phyloP scores from a whole-genome alignment of 2,797 vertebrate species.

The Chromis chromis region DNA sequence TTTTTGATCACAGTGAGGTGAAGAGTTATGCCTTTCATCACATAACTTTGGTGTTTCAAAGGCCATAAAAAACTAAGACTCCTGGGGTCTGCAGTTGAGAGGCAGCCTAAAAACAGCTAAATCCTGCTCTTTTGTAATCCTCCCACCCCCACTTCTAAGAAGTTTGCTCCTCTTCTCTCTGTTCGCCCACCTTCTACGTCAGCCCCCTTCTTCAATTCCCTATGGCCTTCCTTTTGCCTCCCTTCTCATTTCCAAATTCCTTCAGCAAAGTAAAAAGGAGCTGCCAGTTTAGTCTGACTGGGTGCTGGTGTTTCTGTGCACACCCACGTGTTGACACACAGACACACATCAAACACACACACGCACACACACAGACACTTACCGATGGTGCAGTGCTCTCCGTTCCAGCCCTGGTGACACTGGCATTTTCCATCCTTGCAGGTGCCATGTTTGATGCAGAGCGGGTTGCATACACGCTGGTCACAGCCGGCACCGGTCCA shows the following conservation, averaged over 20 bases:
- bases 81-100: slow-evolving; percentile 70
- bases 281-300: slow-evolving; percentile 67
- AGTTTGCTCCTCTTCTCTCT: slow-evolving; percentile 52
- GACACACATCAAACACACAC: slow-evolving; percentile 25
- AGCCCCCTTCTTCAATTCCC: slow-evolving; percentile 55
- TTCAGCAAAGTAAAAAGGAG: slow-evolving; percentile 66
- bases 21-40: slow-evolving; percentile 74
- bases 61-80: slow-evolving; percentile 64
- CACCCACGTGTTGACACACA: slow-evolving; percentile 57
- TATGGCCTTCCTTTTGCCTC: slow-evolving; percentile 55
- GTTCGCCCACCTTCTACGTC: slow-evolving; percentile 60
- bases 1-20: slow-evolving; percentile 69
- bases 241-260: slow-evolving; percentile 61
- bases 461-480: slow-evolving; percentile 97
- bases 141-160: slow-evolving; percentile 61
- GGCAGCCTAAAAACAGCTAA: slow-evolving; percentile 71
- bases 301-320: slow-evolving; percentile 61
- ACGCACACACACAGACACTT: slow-evolving; percentile 64
- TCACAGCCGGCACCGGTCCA: slow-evolving; percentile 97
- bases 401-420: slow-evolving; percentile 99
- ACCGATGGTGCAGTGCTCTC: slow-evolving; percentile 99
- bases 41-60: slow-evolving; percentile 74
- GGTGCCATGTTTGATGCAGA: slow-evolving; percentile 97
- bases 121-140: slow-evolving; percentile 70
- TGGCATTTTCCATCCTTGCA: slow-evolving; percentile 99